These are phyloP conservation scores for Neotoma lepida DNA, from an alignment of 2,113 vertebrate genomes.

Conservation along the genomic window DNA sequence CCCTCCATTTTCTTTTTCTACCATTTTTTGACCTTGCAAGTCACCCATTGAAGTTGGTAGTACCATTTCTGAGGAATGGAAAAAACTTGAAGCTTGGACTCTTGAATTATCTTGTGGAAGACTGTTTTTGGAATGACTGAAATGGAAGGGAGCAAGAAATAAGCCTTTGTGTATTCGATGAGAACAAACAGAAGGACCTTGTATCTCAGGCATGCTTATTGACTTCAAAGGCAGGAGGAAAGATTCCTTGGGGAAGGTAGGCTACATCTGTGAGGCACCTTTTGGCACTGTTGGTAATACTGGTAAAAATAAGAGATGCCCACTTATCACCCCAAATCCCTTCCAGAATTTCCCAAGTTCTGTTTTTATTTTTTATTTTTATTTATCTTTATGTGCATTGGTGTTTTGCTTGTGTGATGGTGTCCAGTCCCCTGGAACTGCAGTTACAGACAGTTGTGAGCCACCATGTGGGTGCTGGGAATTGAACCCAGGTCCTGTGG, in stretches of 20 bases:
- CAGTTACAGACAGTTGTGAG: background rate
- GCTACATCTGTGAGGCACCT: background rate
- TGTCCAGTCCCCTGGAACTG: background rate
- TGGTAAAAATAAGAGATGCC: background rate
- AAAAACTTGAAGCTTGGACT: background rate
- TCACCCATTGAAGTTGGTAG: background rate
- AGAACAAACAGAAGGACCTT: background rate
- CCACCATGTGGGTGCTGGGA: background rate
- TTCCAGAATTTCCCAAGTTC: background rate
- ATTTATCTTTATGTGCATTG: background rate
- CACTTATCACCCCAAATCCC: background rate
- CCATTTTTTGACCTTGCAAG: slow-evolving; percentile 27
- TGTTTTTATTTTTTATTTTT: background rate
- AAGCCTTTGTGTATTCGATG: background rate
- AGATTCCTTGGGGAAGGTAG: background rate
- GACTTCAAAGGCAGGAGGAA: background rate
- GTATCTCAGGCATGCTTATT: background rate
- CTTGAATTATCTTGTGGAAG: background rate
- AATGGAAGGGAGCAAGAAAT: background rate
- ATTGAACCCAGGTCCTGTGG: background rate
- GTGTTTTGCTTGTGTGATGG: background rate
- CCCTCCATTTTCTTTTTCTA: slow-evolving; percentile 12
- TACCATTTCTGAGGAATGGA: background rate
- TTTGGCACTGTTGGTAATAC: background rate
- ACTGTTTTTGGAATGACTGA: background rate